Conservation (phyloP, 92 coral and sea anemone species). For the Epizoanthus ramosus region DNA sequence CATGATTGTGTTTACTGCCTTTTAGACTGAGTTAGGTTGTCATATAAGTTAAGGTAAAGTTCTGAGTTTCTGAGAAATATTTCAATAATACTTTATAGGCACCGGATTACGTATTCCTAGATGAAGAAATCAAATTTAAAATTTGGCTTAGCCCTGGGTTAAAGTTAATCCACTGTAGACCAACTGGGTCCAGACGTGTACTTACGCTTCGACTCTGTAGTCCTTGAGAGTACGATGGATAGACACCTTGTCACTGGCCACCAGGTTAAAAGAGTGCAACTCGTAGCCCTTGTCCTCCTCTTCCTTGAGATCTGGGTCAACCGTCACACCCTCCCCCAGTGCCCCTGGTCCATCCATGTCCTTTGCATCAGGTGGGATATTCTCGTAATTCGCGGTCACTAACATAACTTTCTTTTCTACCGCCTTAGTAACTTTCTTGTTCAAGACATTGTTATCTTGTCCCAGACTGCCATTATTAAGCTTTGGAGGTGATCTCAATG, state of each 20-base stretch:
- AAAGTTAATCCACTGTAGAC: no score
- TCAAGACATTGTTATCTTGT: constrained; percentile 22
- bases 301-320: constrained; percentile 59
- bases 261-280: constrained; percentile 75
- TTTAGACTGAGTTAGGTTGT: no score
- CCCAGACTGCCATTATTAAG: constrained; percentile 4
- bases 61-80: no score
- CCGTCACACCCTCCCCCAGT: constrained; percentile 71
- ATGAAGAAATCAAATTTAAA: no score
- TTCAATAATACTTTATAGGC: no score
- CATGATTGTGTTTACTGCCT: no score
- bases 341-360: constrained; percentile 78
- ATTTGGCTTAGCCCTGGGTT: no score
- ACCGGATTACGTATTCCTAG: no score
- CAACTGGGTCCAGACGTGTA: background rate
- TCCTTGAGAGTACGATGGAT: constrained; percentile 70
- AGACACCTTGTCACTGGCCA: constrained; percentile 81
- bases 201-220: constrained; percentile 68
- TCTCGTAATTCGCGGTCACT: constrained; percentile 72
- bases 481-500: constrained; percentile 1
- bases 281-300: constrained; percentile 76
- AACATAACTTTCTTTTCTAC: constrained; percentile 45
- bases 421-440: constrained; percentile 1
- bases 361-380: constrained; percentile 61
- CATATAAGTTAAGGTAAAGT: no score